A percentile compares a stretch with the other conserved stretches of the same genome.
Evolutionary conservation across 2,888 invertebrate genomes (phyloP).

Genomic region (Sturmia bella): DNA sequence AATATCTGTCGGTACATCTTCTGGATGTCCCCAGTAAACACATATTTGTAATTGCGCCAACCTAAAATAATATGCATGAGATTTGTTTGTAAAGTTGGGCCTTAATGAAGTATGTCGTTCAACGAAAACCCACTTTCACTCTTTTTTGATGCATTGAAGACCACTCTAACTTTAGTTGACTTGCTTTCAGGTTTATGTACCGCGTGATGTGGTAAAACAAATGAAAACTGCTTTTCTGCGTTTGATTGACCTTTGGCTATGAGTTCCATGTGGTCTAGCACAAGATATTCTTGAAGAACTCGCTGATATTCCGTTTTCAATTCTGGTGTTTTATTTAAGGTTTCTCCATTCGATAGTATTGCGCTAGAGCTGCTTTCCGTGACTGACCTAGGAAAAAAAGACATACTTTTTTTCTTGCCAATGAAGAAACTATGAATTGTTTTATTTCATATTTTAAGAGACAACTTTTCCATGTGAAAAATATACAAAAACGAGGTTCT

Average conservation of each 20-base stretch:
- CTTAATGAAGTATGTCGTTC: background rate
- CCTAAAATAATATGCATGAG: conserved; percentile 17
- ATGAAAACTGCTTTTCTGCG: background rate
- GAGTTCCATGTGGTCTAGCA: conserved; percentile 3
- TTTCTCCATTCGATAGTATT: no score
- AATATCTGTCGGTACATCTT: conserved; percentile 20
- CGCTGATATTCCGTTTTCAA: background rate
- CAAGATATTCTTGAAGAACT: background rate
- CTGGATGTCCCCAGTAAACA: conserved; percentile 1
- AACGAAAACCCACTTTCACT: no score
- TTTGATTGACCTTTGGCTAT: no score
- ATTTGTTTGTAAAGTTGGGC: background rate
- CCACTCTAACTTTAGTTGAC: no score
- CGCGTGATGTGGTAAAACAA: background rate
- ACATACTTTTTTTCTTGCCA: no score
- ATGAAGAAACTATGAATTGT: no score
- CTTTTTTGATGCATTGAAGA: no score
- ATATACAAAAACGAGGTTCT: no score
- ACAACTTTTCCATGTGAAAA: no score
- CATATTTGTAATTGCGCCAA: background rate
- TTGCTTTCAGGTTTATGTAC: background rate
- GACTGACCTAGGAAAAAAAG: background rate
- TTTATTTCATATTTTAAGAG: no score
- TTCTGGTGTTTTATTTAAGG: background rate
- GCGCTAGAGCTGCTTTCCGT: background rate